These are phyloP conservation scores for Solea senegalensis DNA, from an alignment of 2,113 vertebrate species.

Conservation along the genomic window DNA sequence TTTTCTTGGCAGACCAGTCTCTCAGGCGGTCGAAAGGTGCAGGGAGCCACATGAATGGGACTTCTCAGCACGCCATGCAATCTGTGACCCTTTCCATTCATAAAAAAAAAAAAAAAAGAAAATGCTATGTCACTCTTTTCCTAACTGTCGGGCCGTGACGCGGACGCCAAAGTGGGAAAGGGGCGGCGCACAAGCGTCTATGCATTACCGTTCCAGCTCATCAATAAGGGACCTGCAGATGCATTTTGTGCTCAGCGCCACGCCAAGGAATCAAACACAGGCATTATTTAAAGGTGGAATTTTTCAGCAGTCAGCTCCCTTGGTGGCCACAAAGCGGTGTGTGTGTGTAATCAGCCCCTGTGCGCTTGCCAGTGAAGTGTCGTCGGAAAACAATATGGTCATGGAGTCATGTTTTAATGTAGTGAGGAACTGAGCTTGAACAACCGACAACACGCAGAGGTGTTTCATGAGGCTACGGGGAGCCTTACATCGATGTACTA, in stretches of 20 bases:
- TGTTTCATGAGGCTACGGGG: too few species aligned
- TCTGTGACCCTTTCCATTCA: constrained; percentile 68
- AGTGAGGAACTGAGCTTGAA: too few species aligned
- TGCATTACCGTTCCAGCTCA: constrained; percentile 44
- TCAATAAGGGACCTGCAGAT: constrained; percentile 37
- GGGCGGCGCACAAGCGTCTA: constrained; percentile 35
- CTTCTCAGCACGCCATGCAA: constrained; percentile 51
- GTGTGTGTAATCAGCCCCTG: constrained; percentile 25
- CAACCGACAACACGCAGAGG: too few species aligned
- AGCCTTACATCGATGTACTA: too few species aligned
- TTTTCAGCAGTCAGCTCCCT: constrained; percentile 44
- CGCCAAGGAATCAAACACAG: constrained; percentile 48
- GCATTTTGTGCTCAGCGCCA: constrained; percentile 41
- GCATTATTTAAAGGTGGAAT: constrained; percentile 61
- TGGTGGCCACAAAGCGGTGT: constrained; percentile 14
- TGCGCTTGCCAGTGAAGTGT: constrained; percentile 27
- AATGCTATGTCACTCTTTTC: constrained; percentile 43
- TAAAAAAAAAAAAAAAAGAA: constrained; percentile 28
- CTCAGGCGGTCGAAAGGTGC: constrained; percentile 40
- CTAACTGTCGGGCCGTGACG: constrained; percentile 52
- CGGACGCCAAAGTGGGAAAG: constrained; percentile 44
- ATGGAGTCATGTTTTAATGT: too few species aligned
- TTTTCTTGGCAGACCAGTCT: constrained; percentile 50
- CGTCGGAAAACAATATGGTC: constrained; percentile 20
- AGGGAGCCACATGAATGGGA: constrained; percentile 62